Conservation (phyloP, 2,113 vertebrate species). For the Malaclemys terrapin region DNA sequence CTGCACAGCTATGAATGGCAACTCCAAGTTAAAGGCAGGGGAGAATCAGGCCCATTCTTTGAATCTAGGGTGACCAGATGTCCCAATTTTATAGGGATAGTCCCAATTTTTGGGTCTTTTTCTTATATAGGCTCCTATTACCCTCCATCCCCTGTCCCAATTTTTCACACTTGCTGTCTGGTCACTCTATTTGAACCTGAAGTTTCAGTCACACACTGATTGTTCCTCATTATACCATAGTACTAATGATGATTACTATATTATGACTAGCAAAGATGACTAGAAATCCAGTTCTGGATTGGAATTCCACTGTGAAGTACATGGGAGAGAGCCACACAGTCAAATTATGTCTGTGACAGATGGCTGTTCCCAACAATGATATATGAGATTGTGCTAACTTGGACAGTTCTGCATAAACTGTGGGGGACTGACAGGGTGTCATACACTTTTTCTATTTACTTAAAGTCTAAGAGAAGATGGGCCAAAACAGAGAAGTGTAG, state of each 20-base stretch:
- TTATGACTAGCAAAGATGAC: neutral
- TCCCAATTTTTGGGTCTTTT: no score
- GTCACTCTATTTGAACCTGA: no score
- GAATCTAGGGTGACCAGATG: neutral
- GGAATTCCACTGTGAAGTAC: constrained; percentile 40
- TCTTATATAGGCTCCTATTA: no score
- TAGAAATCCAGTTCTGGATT: neutral
- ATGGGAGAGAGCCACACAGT: constrained; percentile 50
- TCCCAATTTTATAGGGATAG: no score
- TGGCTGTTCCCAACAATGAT: constrained; percentile 72
- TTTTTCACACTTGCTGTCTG: no score
- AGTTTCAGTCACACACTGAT: neutral
- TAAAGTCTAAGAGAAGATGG: constrained; percentile 72
- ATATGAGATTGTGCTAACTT: constrained; percentile 66
- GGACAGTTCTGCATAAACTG: constrained; percentile 71
- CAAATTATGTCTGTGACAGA: constrained; percentile 67
- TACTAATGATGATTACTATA: neutral
- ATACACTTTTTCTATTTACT: constrained; percentile 73
- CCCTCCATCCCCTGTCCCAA: no score
- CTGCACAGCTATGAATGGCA: neutral
- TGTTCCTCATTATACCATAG: neutral
- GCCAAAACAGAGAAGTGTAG: constrained; percentile 62
- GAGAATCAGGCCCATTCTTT: neutral
- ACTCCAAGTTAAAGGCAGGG: neutral
- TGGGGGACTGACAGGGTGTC: constrained; percentile 72